phyloP scores from a whole-genome alignment of 2,888 invertebrate genomes.

The Tenthredo scrophulariae region DNA sequence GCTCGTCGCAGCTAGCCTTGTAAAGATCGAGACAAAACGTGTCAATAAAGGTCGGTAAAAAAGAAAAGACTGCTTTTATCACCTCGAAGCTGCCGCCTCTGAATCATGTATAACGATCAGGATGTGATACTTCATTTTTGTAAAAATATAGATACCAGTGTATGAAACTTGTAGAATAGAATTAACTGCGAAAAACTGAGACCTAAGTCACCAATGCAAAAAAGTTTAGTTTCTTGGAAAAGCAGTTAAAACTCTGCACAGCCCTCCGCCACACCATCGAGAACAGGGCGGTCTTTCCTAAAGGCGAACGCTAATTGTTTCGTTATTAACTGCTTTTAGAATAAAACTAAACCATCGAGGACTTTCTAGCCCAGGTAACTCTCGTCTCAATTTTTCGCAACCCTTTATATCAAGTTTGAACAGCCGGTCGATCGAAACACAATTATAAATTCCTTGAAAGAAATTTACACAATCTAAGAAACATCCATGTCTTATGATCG shows the following conservation, averaged over 20 bases:
- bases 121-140: background rate
- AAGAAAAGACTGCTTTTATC: background rate
- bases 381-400: background rate
- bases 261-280: no score
- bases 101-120: background rate
- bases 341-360: no score
- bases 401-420: background rate
- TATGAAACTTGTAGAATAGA: background rate
- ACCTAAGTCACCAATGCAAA: no score
- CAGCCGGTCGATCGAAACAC: background rate
- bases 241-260: no score
- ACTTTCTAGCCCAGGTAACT: no score
- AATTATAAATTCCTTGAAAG: background rate
- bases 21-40: slow-evolving; percentile 3
- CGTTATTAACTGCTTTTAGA: no score
- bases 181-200: background rate
- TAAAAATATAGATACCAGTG: background rate
- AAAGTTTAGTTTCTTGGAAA: no score
- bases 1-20: slow-evolving; percentile 19
- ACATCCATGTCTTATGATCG: background rate
- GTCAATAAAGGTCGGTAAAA: background rate
- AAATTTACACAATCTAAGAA: background rate
- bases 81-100: slow-evolving; percentile 13
- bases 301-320: no score
- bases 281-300: no score